Percentiles rank a stretch among this genome's conserved stretches.
Evolutionary conservation across 2,113 vertebrate genomes (phyloP).

Genomic region (Mesembrinibis cayennensis): DNA sequence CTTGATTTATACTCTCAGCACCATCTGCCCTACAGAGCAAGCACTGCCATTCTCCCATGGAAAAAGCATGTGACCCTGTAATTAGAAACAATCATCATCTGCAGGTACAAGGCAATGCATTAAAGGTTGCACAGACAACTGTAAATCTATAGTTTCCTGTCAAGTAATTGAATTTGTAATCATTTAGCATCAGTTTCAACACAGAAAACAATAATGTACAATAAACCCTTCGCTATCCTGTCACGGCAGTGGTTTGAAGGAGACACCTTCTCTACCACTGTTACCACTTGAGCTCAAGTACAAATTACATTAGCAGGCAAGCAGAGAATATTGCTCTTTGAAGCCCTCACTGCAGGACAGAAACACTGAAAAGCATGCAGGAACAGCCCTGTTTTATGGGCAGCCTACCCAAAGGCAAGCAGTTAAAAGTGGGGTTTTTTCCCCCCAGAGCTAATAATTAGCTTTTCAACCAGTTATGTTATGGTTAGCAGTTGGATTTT

Average conservation of each 20-base stretch:
- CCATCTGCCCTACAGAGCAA: neutral
- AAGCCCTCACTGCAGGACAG: neutral
- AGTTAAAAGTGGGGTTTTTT: neutral
- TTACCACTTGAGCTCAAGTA: neutral
- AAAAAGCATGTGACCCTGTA: neutral
- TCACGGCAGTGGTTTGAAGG: neutral
- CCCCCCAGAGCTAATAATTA: neutral
- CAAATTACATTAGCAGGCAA: neutral
- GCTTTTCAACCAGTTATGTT: neutral
- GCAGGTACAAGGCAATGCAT: neutral
- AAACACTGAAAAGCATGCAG: neutral
- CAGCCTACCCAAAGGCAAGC: neutral
- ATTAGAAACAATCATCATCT: slow-evolving; percentile 17
- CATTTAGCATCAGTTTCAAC: neutral
- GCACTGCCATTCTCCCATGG: neutral
- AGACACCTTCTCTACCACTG: neutral
- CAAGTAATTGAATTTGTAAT: neutral
- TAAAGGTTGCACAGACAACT: neutral
- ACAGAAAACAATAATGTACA: neutral
- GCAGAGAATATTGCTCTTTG: neutral
- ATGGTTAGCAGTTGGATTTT: neutral
- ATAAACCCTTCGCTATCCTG: neutral
- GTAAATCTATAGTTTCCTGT: neutral
- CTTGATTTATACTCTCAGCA: neutral
- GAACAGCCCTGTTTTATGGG: neutral